Conservation (phyloP, 2,888 invertebrate species). For the Tipula vernalis region DNA sequence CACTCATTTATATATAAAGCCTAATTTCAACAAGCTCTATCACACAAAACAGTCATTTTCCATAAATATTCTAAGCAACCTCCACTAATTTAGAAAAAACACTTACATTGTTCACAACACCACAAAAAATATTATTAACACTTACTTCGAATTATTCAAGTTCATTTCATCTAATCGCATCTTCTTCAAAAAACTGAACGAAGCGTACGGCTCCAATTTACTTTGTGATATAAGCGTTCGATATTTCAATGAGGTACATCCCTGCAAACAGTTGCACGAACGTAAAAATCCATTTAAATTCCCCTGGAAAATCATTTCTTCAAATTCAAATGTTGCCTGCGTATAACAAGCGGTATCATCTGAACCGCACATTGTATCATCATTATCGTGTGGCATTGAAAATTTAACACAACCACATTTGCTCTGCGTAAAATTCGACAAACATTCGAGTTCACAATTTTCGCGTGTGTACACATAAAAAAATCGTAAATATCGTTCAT, state of each 20-base stretch:
- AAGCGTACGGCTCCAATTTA: conserved; percentile 34
- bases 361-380: conserved; percentile 11
- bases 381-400: conserved; percentile 38
- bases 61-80: no score
- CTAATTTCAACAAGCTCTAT: no score
- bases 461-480: conserved; percentile 55
- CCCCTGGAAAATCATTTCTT: conserved; percentile 10
- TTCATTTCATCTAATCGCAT: neutral
- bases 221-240: conserved; percentile 53
- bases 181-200: neutral
- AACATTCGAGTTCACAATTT: conserved; percentile 59
- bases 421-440: conserved; percentile 49
- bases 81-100: no score
- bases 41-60: no score
- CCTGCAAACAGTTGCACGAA: conserved; percentile 45
- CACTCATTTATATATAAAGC: no score
- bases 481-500: conserved; percentile 44
- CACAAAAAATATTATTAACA: neutral
- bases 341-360: conserved; percentile 9
- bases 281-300: conserved; percentile 18
- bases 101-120: no score
- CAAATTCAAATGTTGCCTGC: conserved; percentile 14
- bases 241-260: conserved; percentile 49
- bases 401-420: conserved; percentile 56
- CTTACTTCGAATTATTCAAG: neutral